Conservation (phyloP, 2,113 vertebrate species). For the Stegostoma tigrinum region DNA sequence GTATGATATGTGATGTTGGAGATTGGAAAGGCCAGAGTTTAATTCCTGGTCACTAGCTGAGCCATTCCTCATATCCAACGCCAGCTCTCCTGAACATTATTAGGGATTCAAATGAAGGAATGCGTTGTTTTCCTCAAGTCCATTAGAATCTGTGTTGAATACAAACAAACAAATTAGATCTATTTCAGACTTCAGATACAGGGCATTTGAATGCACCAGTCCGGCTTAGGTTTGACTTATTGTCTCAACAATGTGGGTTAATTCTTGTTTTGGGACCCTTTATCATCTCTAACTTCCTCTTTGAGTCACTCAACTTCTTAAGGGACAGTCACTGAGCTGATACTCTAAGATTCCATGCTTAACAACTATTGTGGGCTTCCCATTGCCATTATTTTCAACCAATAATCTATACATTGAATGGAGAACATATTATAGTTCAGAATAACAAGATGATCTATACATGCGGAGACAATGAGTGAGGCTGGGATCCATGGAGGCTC, state of each 20-base stretch:
- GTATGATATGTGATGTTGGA: background rate
- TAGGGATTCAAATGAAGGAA: background rate
- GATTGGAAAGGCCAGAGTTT: background rate
- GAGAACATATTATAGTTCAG: background rate
- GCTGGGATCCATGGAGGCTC: background rate
- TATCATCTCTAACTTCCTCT: no score
- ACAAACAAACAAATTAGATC: background rate
- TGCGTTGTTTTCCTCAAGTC: background rate
- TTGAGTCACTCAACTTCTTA: no score
- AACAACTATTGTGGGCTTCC: no score
- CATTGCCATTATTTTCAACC: no score
- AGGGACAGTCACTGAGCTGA: no score
- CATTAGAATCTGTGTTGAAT: background rate
- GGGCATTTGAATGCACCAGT: background rate
- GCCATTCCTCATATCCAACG: background rate
- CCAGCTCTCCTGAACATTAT: background rate
- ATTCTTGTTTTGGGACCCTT: no score
- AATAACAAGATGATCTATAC: background rate
- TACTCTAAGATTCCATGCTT: no score
- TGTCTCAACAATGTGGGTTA: background rate
- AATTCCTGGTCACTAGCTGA: background rate
- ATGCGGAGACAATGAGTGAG: background rate
- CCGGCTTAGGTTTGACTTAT: background rate
- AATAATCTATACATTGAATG: no score
- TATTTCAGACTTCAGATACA: background rate